phyloP scores from a whole-genome alignment of 2,888 invertebrate genomes.

The Brachyptera putata region DNA sequence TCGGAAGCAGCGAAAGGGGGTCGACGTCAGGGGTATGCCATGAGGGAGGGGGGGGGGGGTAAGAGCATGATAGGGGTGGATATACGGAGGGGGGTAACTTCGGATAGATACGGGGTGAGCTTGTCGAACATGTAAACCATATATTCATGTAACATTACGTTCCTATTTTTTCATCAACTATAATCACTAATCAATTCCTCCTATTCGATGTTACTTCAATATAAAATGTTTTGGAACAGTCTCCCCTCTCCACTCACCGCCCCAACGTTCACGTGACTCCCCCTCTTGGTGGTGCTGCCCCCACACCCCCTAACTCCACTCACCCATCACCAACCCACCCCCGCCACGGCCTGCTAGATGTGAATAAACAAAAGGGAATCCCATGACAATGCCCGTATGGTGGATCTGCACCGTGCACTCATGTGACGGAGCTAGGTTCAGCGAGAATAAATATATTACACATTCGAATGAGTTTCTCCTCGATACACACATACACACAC shows the following conservation, averaged over 20 bases:
- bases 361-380: too few species aligned
- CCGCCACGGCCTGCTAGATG: too few species aligned
- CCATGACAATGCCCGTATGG: background rate
- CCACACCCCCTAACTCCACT: too few species aligned
- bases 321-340: too few species aligned
- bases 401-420: background rate
- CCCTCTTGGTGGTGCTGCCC: too few species aligned
- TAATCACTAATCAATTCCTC: constrained; percentile 12
- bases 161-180: background rate
- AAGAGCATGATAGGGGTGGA: background rate
- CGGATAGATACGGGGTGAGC: too few species aligned
- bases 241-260: background rate
- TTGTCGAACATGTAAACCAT: background rate
- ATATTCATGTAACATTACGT: background rate
- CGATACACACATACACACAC: too few species aligned
- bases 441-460: too few species aligned
- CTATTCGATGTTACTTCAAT: background rate
- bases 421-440: too few species aligned
- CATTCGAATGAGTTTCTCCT: too few species aligned
- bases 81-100: too few species aligned
- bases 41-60: background rate
- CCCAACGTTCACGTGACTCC: background rate
- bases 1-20: too few species aligned
- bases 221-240: background rate
- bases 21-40: background rate